Percentiles rank a stretch among this genome's conserved stretches.
These are phyloP conservation scores for Astropecten irregularis DNA, from an alignment of 53 echinoderm and acorn worm species.

Conservation along the genomic window DNA sequence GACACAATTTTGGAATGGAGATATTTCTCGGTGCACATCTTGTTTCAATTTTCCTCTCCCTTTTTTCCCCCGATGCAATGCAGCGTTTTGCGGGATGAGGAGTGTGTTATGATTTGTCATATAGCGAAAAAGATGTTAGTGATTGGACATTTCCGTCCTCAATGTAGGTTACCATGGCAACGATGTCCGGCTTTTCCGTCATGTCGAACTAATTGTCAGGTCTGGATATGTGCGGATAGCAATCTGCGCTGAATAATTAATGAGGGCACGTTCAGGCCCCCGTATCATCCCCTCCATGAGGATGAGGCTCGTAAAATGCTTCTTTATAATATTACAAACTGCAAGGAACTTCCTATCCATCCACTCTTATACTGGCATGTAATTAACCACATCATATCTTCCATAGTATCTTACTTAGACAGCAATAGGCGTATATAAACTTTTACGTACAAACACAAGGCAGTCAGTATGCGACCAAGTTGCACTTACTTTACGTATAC, in stretches of 20 bases:
- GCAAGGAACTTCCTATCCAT: too few species aligned
- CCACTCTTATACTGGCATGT: too few species aligned
- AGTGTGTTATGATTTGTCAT: slow-evolving; percentile 38
- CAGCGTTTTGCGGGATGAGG: not conserved
- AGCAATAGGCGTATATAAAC: too few species aligned
- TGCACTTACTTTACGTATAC: too few species aligned
- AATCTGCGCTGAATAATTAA: not conserved
- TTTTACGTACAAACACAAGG: too few species aligned
- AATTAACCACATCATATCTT: too few species aligned
- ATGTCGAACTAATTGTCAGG: not conserved
- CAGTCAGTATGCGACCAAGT: too few species aligned
- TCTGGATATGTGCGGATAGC: not conserved
- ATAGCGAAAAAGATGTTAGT: slow-evolving; percentile 4
- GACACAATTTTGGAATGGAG: not conserved
- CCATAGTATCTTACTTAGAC: too few species aligned
- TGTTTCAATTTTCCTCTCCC: slow-evolving; percentile 28
- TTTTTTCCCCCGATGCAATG: not conserved
- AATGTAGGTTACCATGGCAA: slow-evolving; percentile 13
- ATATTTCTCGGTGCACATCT: slow-evolving; percentile 15
- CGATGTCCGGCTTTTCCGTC: not conserved
- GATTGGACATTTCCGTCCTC: slow-evolving; percentile 51
- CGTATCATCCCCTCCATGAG: too few species aligned
- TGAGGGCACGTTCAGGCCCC: not conserved
- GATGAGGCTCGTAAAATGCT: too few species aligned
- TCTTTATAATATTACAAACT: too few species aligned